Base-by-base conservation (phyloP, 2,888 invertebrate species). In the Philaethria dido region DNA sequence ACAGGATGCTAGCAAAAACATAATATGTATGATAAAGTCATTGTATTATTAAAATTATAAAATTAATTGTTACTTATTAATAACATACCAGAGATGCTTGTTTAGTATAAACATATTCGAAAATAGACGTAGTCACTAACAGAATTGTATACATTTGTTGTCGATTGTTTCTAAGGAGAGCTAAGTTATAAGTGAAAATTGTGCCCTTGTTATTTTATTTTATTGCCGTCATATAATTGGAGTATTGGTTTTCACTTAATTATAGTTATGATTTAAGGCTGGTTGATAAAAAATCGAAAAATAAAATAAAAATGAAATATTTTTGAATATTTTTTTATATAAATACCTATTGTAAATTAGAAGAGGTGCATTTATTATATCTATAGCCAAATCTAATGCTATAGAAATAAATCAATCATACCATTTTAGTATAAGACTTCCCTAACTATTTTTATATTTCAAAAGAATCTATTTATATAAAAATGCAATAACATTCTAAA, bases 1-100 rank as follows among this genome's bases (percentile, higher is more conserved):
- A 92, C 84, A 2, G 92, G 93, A 69, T 91, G 92, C 92, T 92
- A 67, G 22, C 0, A n/a, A 47, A 39, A 3, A 57, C n/a, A 42
- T 39, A 39, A 57, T 42, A 39, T 55, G n/a, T n/a, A n/a, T 20
- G 9, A n/a, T 22, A 4, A 11, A 13, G 5, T 3, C 1, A 20
- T 8, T 9, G 14, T 18, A 6, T 14, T 11, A 0, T 14, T 39
- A 39, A 36, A 1, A 16, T 16, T 13, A 39, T 9, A 20, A 39
- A 48, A 22, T 5, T 39, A 20, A 42, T 18, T 42, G n/a, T 39
- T 16, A n/a, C 8, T 14, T 16, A 36, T n/a, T n/a, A 44, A 25
- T 22, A 55, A 67, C 69, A 52, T 69, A 77, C 77, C 66, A 75
- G 25, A 55, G 77, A 77, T 2, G 75, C 73, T 22, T 75, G 64